phyloP scores from a whole-genome alignment of 23 tunicate species.

The Oikopleura dioica region DNA sequence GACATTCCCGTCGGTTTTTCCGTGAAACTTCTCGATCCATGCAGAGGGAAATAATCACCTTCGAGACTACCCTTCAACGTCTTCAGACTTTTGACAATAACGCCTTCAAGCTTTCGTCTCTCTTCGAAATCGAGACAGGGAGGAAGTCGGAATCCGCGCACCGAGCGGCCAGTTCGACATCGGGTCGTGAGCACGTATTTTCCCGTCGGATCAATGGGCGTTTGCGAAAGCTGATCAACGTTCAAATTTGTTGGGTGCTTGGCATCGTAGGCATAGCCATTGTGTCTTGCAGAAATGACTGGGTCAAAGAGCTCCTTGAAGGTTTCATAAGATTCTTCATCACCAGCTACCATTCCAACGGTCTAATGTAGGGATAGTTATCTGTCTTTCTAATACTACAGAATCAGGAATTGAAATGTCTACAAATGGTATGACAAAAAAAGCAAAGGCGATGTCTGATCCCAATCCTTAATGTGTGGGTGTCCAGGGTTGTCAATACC shows the following conservation, averaged over 20 bases:
- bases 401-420: no score
- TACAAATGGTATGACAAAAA: no score
- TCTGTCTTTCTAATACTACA: no score
- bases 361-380: no score
- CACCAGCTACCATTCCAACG: conserved; percentile 85
- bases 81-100: conserved; percentile 26
- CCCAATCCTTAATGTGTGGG: conserved; percentile 47
- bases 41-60: conserved; percentile 56
- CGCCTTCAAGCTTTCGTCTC: conserved; percentile 36
- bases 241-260: conserved; percentile 49
- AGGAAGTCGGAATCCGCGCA: conserved; percentile 65
- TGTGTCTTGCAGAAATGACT: conserved; percentile 45
- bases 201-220: conserved; percentile 25
- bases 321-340: conserved; percentile 71
- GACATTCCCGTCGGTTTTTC: background rate
- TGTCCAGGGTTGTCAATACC: conserved; percentile 92
- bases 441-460: no score
- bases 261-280: conserved; percentile 41
- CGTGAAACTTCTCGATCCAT: background rate
- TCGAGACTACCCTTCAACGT: conserved; percentile 23
- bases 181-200: conserved; percentile 50
- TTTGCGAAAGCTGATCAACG: conserved; percentile 30
- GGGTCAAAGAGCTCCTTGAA: conserved; percentile 84
- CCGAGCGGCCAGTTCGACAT: conserved; percentile 48
- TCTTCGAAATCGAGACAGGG: conserved; percentile 46